These are phyloP conservation scores for Colaptes auratus DNA, from an alignment of 2,113 vertebrate species.

Conservation along the genomic window DNA sequence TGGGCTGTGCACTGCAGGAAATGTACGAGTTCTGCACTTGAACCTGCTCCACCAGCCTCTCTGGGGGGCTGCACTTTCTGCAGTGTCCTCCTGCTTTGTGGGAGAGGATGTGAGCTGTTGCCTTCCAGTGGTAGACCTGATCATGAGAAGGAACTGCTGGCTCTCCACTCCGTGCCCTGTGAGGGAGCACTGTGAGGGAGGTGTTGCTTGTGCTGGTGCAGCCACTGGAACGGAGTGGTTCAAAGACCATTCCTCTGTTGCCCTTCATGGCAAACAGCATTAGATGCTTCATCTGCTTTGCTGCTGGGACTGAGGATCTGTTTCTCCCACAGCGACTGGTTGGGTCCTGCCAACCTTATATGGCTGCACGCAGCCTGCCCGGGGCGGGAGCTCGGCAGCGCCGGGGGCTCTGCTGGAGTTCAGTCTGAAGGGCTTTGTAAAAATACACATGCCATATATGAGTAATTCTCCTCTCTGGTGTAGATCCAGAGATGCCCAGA, in stretches of 20 bases:
- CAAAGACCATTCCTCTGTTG: neutral
- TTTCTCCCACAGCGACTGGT: neutral
- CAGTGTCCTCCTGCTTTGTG: neutral
- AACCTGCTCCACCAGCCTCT: fast-evolving
- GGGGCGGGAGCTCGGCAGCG: neutral
- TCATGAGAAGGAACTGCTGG: neutral
- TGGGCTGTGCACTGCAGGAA: neutral
- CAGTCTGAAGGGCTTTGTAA: neutral
- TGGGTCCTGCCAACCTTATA: conserved; percentile 18
- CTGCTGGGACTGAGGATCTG: neutral
- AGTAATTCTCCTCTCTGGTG: conserved; percentile 47
- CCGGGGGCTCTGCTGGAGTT: neutral
- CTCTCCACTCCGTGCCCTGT: neutral
- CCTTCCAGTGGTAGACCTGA: neutral
- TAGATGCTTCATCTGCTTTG: neutral
- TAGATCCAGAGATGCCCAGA: neutral
- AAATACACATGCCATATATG: conserved; percentile 45
- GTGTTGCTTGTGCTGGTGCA: neutral
- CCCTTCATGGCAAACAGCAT: neutral
- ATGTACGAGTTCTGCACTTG: fast-evolving
- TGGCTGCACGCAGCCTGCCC: conserved; percentile 6
- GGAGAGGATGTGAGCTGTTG: neutral
- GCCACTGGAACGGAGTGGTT: neutral
- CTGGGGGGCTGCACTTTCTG: neutral
- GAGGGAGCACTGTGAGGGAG: fast-evolving